These are phyloP conservation scores for Ceyx cyanopectus DNA, from an alignment of 2,113 vertebrate genomes.

Conservation along the genomic window DNA sequence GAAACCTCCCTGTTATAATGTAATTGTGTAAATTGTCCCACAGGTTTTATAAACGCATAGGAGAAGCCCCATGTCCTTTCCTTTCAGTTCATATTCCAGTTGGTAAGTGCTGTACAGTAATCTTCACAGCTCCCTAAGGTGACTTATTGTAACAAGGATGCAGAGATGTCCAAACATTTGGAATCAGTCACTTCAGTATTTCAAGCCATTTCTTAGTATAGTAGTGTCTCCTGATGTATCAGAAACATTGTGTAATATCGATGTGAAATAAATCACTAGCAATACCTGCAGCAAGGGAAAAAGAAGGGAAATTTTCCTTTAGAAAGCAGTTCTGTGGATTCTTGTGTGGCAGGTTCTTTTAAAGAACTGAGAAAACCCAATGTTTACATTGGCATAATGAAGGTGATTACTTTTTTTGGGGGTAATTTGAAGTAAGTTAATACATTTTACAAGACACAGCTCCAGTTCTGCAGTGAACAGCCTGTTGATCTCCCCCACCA, in stretches of 20 bases:
- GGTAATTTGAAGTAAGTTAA: neutral
- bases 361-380: neutral
- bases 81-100: slow-evolving; percentile 58
- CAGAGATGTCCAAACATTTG: neutral
- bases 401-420: neutral
- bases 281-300: neutral
- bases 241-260: accelerated
- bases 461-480: neutral
- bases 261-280: neutral
- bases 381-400: neutral
- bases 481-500: neutral
- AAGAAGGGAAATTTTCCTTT: neutral
- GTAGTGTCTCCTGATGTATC: neutral
- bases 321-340: neutral
- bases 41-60: slow-evolving; percentile 62
- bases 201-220: neutral
- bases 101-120: slow-evolving; percentile 60
- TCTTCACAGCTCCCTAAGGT: neutral
- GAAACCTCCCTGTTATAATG: slow-evolving; percentile 49
- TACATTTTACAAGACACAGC: neutral
- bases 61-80: slow-evolving; percentile 59
- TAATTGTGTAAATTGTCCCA: slow-evolving; percentile 64
- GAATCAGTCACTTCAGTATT: neutral
- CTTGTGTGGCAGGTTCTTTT: neutral
- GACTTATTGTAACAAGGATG: slow-evolving; percentile 31